Base-by-base conservation (phyloP, 2,888 invertebrate genomes). In the Trichogramma dendrolimi region DNA sequence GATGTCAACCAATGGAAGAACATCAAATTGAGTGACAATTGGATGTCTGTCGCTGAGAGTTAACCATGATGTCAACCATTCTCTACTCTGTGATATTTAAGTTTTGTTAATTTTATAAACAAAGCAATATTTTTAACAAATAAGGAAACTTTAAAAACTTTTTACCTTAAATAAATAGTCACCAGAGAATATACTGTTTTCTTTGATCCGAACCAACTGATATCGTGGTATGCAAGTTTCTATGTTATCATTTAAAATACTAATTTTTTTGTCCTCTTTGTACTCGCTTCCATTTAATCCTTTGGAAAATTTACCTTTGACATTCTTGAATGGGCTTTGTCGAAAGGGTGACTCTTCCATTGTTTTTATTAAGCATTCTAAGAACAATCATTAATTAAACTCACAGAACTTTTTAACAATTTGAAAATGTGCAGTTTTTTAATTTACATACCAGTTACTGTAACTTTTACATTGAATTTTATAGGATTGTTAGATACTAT, bases 1-100 rank as follows among this genome's bases (percentile, higher is more conserved):
- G 63, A 81, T 79, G 63, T 82, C 82, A 41, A 81, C 72, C 61
- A 80, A 75, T 7, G 81, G 80, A 46, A 80, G 67, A 65, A 81
- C 72, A 63, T 80, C 74, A 68, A 81, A 79, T 57, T 79, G 78
- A 4, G 75, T 72, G 48, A 80, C 72, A 42, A 80, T 74, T 10
- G 80, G 80, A 60, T 70, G 71, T 11, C 67, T 62, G 64, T 80
- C 80, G 3, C 76, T 76, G 44, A 82, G 68, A 46, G 78, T 73
- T 42, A 82, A 64, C 80, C 80, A 81, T 4, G 81, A 78, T 7
- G 80, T 81, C 62, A 81, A 75, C 79, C 80, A 79, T 58, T 81
- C 80, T 64, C 75, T 74, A n/a, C 80, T 80, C 80, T 82, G 61
- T 39, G 71, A 68, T 55, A 67, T 65, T 54, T 48, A 27, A 43